Base-by-base conservation (phyloP, 30 jellyfish, hydroid and myxozoan genomes). In the Clytia hemisphaerica region DNA sequence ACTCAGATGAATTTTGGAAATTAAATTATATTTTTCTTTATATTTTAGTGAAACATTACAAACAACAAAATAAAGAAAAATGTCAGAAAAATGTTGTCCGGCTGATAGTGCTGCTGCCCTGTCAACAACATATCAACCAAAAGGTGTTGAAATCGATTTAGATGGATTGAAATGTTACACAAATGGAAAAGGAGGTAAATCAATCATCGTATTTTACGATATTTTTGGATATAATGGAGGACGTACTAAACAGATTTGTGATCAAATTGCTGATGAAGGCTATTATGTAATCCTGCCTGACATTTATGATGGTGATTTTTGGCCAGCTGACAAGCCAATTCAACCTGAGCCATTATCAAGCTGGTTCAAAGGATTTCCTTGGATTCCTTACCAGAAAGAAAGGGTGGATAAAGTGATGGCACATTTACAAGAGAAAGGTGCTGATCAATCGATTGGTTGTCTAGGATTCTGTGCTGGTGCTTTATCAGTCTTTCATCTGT, bases 81-180 rank as follows among this genome's bases (percentile, higher is more conserved):
- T n/a, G n/a, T n/a, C n/a, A n/a, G n/a, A n/a, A n/a, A n/a, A n/a
- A 25, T 65, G 78, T 45, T 69, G 81, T 69, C 81, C 81, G 2
- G 40, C 49, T 69, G 81, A 71, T 6, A 69, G 81, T 32, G 81
- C 46, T 45, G 34, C 49, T 18, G 73, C 81, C 46, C 40, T 69
- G 33, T 37, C 81, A 21, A 31, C 59, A 12, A n/a, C 14, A 9
- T 69, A 69, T 45, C 36, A n/a, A 19, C 60, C 81, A 25, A 46
- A 42, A 26, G 81, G 73, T 9, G 40, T 24, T 14, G 81, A 33
- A 21, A 25, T 45, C 2, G 33, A 69, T 45, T 7, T 69, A 5
- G 81, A 45, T 69, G 81, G 81, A 0, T 38, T 69, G 29, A 27
- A 42, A 9, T 28, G 58, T 27, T 69, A 69, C 27, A 38, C 45